phyloP scores from a whole-genome alignment of 2,888 invertebrate species.

The Ormyrus nitidulus region DNA sequence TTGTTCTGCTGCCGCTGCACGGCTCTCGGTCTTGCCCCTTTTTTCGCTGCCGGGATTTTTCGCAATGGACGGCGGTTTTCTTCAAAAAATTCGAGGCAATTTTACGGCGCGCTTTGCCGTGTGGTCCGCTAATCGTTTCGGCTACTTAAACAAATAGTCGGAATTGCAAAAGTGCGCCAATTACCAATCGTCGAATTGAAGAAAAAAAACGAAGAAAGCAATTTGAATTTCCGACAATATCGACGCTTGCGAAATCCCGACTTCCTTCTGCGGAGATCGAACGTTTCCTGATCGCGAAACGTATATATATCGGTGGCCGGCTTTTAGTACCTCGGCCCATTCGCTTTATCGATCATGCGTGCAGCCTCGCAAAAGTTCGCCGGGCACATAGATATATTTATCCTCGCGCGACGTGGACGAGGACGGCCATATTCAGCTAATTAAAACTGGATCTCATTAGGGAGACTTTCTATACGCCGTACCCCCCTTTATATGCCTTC shows the following conservation, averaged over 20 bases:
- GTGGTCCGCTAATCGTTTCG: no score
- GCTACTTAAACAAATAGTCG: no score
- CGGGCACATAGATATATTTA: neutral
- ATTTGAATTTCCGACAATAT: conserved; percentile 12
- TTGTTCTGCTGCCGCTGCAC: conserved; percentile 24
- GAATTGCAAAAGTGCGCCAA: no score
- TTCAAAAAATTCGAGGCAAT: no score
- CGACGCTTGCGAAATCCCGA: conserved; percentile 20
- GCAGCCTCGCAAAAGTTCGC: conserved; percentile 35
- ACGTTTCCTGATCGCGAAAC: conserved; percentile 23
- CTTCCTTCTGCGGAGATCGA: conserved; percentile 31
- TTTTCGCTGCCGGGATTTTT: conserved; percentile 39
- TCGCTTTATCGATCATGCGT: conserved; percentile 38
- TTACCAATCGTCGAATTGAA: no score
- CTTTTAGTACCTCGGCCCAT: neutral
- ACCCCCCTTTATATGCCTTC: conserved; percentile 26
- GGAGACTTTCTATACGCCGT: conserved; percentile 42
- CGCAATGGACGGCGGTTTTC: neutral
- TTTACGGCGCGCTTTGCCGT: no score
- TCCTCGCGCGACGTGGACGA: neutral
- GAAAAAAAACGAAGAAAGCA: neutral
- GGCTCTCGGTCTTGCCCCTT: neutral
- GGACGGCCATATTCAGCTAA: conserved; percentile 46
- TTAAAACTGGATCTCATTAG: conserved; percentile 58
- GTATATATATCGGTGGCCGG: neutral